Evolutionary conservation across 2,888 invertebrate genomes (phyloP), one percentile per base, ranked within the genome.

Genomic region (Andrena flavipes): DNA sequence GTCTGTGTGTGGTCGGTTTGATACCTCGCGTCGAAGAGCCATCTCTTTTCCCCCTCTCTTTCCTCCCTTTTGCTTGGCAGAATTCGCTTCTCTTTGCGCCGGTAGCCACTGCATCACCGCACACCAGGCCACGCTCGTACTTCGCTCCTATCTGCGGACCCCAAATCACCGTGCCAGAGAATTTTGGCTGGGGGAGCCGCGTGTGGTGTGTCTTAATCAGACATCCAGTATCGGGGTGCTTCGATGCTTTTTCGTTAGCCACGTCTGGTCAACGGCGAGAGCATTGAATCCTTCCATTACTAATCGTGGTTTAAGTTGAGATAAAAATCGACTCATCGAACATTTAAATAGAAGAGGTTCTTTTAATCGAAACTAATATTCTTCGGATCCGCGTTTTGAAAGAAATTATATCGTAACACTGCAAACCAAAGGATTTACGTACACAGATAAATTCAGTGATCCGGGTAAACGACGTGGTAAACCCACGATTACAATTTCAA

Each of bases 151-250:
- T 76, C 64, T 42, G 62, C 48, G 48, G 73, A 59, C n/a, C 20
- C 48, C 76, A 64, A 63, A 85, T 79, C 79, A 76, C 56, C 72
- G 70, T 76, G 68, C 83, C 73, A 78, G 76, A 49, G 76, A 74
- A 83, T 81, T 86, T 84, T 81, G 63, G 77, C 85, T 51, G 67
- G 73, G 54, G 42, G 64, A n/a, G 62, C 69, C 30, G 71, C 62
- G 72, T 71, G 76, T 49, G 72, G 76, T 33, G 49, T 63, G 64
- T 76, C 64, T 70, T 82, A 68, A 59, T 54, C 30, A 16, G 60
- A 2, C 62, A 35, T 64, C 49, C 51, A n/a, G 6, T 62, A 68
- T 62, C 60, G 23, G 29, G 23, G 20, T 33, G 48, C 10, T 63
- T 26, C 63, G 63, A 76, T 71, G 33, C 42, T 49, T 65, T 65